phyloP scores from a whole-genome alignment of 1,140 invertebrate species.

The Hirudo medicinalis region DNA sequence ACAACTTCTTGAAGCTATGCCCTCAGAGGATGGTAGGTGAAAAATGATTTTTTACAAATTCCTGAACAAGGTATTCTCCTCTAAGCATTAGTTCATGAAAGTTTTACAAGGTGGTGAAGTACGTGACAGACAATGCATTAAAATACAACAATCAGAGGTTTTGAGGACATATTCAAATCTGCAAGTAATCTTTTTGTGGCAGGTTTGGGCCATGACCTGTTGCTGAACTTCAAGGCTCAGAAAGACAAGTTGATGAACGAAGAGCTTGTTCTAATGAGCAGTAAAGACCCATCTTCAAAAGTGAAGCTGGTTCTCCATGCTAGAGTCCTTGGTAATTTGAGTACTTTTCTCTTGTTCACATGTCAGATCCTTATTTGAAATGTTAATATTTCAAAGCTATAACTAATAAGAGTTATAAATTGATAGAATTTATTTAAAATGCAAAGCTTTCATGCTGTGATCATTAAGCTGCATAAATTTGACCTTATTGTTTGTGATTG shows the following conservation, averaged over 20 bases:
- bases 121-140: not conserved
- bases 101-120: not conserved
- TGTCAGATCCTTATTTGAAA: too few species aligned
- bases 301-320: constrained; percentile 30
- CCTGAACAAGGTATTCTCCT: not conserved
- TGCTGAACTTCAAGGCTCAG: constrained; percentile 30
- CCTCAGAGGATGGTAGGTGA: constrained; percentile 29
- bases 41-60: constrained; percentile 17
- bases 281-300: constrained; percentile 21
- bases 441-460: too few species aligned
- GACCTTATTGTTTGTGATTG: too few species aligned
- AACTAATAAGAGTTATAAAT: too few species aligned
- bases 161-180: not conserved
- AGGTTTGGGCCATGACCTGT: constrained; percentile 31
- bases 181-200: constrained; percentile 13
- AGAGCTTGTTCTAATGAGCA: constrained; percentile 26
- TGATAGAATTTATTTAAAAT: too few species aligned
- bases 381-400: too few species aligned
- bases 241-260: constrained; percentile 36
- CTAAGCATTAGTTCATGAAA: not conserved
- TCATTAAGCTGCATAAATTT: too few species aligned
- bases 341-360: too few species aligned
- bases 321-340: constrained; percentile 32
- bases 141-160: not conserved
- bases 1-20: constrained; percentile 24